Conservation (phyloP, 2,113 vertebrate species). For the Coryphaenoides rupestris region DNA sequence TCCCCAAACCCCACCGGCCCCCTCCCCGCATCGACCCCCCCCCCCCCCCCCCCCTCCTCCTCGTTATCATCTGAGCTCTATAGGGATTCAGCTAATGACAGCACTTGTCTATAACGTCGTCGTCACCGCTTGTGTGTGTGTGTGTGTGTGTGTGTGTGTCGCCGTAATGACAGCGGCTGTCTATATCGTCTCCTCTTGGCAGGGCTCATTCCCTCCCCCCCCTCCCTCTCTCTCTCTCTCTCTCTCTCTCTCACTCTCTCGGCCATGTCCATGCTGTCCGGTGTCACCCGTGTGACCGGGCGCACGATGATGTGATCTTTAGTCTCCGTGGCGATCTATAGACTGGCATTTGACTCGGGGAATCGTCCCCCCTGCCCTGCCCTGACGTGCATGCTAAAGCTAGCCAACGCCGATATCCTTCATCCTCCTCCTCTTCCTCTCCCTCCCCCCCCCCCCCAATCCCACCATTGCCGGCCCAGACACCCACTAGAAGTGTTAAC, state of each 20-base stretch:
- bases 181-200: constrained; percentile 83
- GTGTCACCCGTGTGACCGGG: constrained; percentile 93
- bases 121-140: constrained; percentile 64
- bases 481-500: constrained; percentile 75
- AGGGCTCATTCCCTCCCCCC: constrained; percentile 92
- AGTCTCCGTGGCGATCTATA: constrained; percentile 95
- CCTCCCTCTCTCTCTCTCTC: constrained; percentile 28
- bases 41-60: constrained; percentile 54
- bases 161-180: constrained; percentile 70
- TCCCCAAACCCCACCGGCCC: constrained; percentile 18
- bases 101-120: constrained; percentile 92
- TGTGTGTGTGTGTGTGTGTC: constrained; percentile 39
- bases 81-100: constrained; percentile 86
- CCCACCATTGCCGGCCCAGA: background rate
- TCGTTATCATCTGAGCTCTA: constrained; percentile 89
- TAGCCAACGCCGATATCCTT: constrained; percentile 74
- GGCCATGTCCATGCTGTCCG: constrained; percentile 51
- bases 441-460: constrained; percentile 8
- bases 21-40: background rate
- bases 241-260: constrained; percentile 23
- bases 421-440: background rate
- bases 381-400: constrained; percentile 90
- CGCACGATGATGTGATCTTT: constrained; percentile 98
- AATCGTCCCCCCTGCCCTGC: constrained; percentile 59
- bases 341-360: constrained; percentile 99